Evolutionary conservation across 2,797 vertebrate genomes (phyloP), one percentile per base, ranked within the genome.

Genomic region (Scolopax rusticola): DNA sequence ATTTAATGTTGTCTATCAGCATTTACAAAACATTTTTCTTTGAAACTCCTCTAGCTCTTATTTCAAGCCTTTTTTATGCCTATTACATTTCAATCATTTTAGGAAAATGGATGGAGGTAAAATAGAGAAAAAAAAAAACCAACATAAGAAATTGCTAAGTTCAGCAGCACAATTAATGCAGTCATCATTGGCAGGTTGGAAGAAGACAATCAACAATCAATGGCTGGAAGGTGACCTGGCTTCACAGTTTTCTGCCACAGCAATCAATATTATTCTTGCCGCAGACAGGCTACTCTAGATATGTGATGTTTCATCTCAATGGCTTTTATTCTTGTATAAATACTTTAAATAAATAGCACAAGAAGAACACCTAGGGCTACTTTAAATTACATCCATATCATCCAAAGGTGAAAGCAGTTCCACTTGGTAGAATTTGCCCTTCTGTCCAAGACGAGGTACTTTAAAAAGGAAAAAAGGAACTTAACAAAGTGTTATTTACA

Each of bases 151-250:
- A 81, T 69, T 96, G 95, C 94, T 94, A 93, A 88, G 87, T 97
- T 96, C 93, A 97, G 95, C 93, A 93, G 73, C 20, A 67, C 89
- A 95, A 92, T 97, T 95, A 97, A 97, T 80, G 61, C 54, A 95
- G 59, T 82, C 77, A 33, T 94, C 97, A 97, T 90, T 90, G 95
- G 95, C 96, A 96, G 93, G 53, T 41, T 84, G 79, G 82, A 80
- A 85, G 61, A 88, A 92, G 95, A 96, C 93, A 80, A 97, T 96
- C 97, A 92, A 43, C 95, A 94, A 97, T 98, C 97, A 92, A 97
- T 98, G 96, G 82, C 27, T 65, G 79, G 97, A 98, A 98, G 97
- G 97, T 98, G 98, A 98, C 97, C 97, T 92, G 96, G 93, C 84
- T 96, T 96, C 92, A 89, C 57, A 75, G 70, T 91, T 96, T 94